Evolutionary conservation across 2,113 vertebrate genomes (phyloP).

Genomic region (Pyrgilauda ruficollis): DNA sequence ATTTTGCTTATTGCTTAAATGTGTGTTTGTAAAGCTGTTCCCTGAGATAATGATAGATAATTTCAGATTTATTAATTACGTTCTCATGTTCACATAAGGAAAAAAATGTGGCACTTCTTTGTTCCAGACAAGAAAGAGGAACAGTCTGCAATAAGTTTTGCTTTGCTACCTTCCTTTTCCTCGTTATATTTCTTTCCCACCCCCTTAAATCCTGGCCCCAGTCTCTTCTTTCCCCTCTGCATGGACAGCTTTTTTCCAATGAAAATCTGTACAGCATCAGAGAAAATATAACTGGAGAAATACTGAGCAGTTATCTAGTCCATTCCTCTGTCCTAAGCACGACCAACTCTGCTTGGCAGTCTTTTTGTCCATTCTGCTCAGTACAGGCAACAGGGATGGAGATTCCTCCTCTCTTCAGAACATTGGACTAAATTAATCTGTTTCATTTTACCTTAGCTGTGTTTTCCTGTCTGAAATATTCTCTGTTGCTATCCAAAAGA

Average conservation of each 20-base stretch:
- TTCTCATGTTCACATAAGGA: fast-evolving
- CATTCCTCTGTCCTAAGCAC: not conserved
- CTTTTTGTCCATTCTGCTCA: not conserved
- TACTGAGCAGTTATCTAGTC: not conserved
- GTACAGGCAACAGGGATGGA: not conserved
- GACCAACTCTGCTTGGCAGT: not conserved
- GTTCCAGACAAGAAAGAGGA: not conserved
- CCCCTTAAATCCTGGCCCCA: not conserved
- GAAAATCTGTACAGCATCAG: not conserved
- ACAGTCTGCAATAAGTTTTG: not conserved
- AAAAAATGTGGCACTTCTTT: not conserved
- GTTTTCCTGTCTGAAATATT: constrained; percentile 7
- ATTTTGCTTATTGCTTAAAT: not conserved
- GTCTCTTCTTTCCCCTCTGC: not conserved
- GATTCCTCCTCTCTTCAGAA: not conserved
- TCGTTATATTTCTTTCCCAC: not conserved
- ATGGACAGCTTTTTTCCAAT: constrained; percentile 2
- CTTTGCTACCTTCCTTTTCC: not conserved
- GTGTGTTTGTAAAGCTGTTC: not conserved
- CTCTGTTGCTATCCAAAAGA: not conserved
- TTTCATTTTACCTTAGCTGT: not conserved
- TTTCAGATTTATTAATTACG: not conserved
- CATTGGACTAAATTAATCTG: not conserved
- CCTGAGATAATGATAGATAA: not conserved
- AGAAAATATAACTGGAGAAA: not conserved